Base-by-base conservation (phyloP, 2,113 vertebrate genomes). In the Albula goreensis region DNA sequence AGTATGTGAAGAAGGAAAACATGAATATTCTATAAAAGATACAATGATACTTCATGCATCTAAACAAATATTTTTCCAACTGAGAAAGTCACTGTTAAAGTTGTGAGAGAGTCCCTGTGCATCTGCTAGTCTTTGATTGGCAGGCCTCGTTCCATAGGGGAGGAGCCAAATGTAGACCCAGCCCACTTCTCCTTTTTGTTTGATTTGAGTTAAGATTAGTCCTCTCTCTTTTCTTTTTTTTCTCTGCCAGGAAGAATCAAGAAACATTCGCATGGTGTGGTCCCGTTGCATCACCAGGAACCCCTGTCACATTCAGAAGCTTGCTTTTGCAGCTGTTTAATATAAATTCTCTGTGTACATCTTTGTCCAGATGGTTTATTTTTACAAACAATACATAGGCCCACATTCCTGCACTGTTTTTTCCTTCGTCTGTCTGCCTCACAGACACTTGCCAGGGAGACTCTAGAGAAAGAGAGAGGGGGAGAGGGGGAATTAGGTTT, bases 311-410 rank as follows among this genome's bases (percentile, higher is more conserved):
- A 90, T 94, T 94, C 94, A 94, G 95, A 95, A 96, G 96, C 97
- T 96, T 98, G 97, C 97, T 99, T 97, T 94, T 96, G 96, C 98
- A 99, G 98, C 98, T 99, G 97, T 95, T 97, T 92, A 92, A 96
- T 97, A 97, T 97, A 98, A 98, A 98, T 98, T 97, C 96, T 95
- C 95, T 84, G 91, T 95, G 96, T 97, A 97, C 96, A 95, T 97
- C 97, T 97, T 96, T 88, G 95, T 96, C 95, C 95, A 92, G 94
- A 97, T 95, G 93, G 97, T 98, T 99, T 99, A 97, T 99, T 99
- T 99, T 99, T 96, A 98, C 95, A 98, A 98, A 99, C 97, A 98
- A 97, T 97, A 98, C 97, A 97, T 96, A 97, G 94, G 91, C 93
- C 89, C 87, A 91, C 95, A 96, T 97, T 97, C 97, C 97, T 96